Evolutionary conservation across 2,113 vertebrate genomes (phyloP).

Genomic region (Orcinus orca): DNA sequence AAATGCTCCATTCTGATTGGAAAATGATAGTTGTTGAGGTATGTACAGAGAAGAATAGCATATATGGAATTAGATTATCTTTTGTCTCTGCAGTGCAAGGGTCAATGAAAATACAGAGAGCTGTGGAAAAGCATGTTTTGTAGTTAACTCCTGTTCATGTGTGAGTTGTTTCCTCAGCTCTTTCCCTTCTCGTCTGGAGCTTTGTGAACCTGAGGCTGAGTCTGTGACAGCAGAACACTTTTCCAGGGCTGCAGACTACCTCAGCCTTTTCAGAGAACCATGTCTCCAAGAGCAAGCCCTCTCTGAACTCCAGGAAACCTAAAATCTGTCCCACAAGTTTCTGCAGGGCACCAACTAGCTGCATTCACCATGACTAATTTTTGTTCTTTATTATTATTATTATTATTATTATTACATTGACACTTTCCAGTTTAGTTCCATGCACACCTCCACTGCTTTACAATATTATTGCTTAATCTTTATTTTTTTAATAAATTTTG

Average conservation of each 20-base stretch:
- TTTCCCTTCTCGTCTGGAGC: neutral
- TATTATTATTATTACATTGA: neutral
- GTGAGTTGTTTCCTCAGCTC: neutral
- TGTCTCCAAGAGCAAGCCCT: neutral
- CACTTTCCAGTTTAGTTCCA: neutral
- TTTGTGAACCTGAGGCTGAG: neutral
- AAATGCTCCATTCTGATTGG: neutral
- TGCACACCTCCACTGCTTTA: neutral
- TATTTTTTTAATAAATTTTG: slow-evolving; percentile 9
- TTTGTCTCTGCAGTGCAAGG: neutral
- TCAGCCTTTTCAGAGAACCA: neutral
- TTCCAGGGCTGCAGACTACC: neutral
- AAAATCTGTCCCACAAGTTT: neutral
- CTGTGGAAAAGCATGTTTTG: neutral
- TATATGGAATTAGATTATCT: slow-evolving; percentile 7
- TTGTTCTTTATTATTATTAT: neutral
- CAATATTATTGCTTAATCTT: slow-evolving; percentile 42
- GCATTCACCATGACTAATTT: neutral
- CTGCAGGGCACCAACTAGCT: neutral
- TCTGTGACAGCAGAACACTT: neutral
- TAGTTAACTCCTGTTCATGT: neutral
- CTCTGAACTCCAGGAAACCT: neutral
- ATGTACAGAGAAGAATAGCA: neutral
- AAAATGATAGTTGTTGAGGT: neutral
- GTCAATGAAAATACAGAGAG: neutral